A percentile compares a stretch with the other conserved stretches of the same genome.
Evolutionary conservation across 1,140 invertebrate species (phyloP).

Genomic region (Solenopsis fugax): DNA sequence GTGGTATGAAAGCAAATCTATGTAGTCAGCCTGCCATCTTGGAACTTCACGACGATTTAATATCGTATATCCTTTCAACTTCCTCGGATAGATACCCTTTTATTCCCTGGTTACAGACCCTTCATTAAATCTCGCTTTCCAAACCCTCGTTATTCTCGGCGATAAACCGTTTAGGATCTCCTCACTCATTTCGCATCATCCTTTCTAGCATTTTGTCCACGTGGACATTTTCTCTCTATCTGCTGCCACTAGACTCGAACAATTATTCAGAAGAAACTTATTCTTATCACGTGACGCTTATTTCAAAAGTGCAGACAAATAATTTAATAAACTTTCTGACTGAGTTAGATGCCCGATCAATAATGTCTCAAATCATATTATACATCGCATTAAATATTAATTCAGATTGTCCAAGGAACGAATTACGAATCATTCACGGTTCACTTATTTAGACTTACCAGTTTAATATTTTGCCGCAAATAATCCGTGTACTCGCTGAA

Average conservation of each 20-base stretch:
- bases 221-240: conserved; percentile 45
- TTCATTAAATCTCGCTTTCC: conserved; percentile 73
- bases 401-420: neutral
- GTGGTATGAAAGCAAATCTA: conserved; percentile 57
- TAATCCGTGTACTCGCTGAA: neutral
- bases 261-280: neutral
- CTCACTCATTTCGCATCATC: conserved; percentile 40
- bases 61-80: conserved; percentile 69
- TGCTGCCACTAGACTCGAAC: neutral
- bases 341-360: neutral
- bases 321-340: conserved; percentile 16
- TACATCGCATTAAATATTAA: neutral
- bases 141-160: conserved; percentile 77
- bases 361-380: neutral
- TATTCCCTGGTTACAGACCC: conserved; percentile 67
- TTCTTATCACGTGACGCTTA: neutral
- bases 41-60: conserved; percentile 65
- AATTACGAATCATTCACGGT: neutral
- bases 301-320: neutral
- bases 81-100: conserved; percentile 70
- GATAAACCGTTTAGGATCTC: conserved; percentile 75
- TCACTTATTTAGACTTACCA: neutral
- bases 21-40: neutral
- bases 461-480: neutral
- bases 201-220: conserved; percentile 48